Evolutionary conservation across 2,888 invertebrate species (phyloP).

Genomic region (Anorthoa munda): DNA sequence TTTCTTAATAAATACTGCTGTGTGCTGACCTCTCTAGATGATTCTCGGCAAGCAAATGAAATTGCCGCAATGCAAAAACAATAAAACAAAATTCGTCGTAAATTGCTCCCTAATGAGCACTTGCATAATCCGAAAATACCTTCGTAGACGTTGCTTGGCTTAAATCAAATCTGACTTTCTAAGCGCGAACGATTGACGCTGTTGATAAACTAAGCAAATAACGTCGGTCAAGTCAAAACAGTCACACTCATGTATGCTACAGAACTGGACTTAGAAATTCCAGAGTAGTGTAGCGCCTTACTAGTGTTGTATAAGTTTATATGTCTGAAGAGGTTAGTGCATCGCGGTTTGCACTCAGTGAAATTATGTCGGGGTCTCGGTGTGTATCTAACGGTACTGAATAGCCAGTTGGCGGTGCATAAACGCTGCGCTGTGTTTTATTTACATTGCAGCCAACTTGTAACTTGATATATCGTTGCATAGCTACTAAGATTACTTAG

Average conservation of each 20-base stretch:
- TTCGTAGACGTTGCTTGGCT: constrained; percentile 31
- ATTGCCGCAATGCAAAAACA: constrained; percentile 37
- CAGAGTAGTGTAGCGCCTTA: constrained; percentile 41
- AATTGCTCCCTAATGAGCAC: constrained; percentile 51
- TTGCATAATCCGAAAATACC: constrained; percentile 60
- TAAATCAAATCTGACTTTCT: constrained; percentile 56
- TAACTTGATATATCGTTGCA: constrained; percentile 73
- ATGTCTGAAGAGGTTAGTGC: constrained; percentile 70
- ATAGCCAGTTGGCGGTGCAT: constrained; percentile 80
- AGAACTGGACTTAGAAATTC: constrained; percentile 55
- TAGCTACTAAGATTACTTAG: constrained; percentile 53
- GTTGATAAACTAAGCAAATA: constrained; percentile 58
- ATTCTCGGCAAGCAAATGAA: constrained; percentile 19
- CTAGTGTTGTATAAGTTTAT: constrained; percentile 60
- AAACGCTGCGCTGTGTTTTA: constrained; percentile 77
- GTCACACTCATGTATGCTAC: constrained; percentile 42
- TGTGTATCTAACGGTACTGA: constrained; percentile 83
- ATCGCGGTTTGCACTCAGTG: constrained; percentile 76
- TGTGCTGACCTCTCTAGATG: neutral
- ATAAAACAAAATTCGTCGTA: constrained; percentile 40
- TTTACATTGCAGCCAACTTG: constrained; percentile 79
- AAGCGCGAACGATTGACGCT: constrained; percentile 47
- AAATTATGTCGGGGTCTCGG: constrained; percentile 79
- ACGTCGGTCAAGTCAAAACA: constrained; percentile 52
- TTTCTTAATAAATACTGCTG: neutral